These are phyloP conservation scores for Patella depressa DNA, from an alignment of 2,888 invertebrate genomes.

Conservation along the genomic window DNA sequence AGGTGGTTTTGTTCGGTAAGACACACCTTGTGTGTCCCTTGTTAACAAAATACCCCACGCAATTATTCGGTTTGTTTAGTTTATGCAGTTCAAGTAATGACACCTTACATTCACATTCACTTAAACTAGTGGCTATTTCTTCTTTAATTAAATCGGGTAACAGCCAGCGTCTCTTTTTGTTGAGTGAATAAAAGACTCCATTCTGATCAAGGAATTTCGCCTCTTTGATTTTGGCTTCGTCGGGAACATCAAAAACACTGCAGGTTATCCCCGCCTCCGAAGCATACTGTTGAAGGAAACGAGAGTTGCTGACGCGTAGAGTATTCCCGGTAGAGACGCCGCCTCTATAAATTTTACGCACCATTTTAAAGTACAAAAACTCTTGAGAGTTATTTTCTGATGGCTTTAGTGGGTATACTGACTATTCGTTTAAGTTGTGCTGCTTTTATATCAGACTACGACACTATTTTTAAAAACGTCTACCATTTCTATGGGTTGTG, in stretches of 20 bases:
- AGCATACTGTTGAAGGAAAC: neutral
- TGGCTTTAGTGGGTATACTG: no score
- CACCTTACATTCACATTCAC: neutral
- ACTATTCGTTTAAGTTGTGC: no score
- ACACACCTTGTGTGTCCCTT: neutral
- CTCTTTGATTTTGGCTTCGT: neutral
- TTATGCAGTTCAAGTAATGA: neutral
- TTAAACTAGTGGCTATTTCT: constrained; percentile 27
- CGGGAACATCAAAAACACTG: neutral
- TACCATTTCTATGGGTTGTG: no score
- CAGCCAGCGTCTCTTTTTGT: constrained; percentile 56
- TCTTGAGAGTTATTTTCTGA: no score
- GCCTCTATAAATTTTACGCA: neutral
- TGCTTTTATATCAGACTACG: no score
- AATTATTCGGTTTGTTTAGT: neutral
- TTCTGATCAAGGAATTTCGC: neutral
- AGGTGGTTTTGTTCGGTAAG: neutral
- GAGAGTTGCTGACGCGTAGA: neutral
- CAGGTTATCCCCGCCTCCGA: neutral
- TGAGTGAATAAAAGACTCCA: constrained; percentile 40
- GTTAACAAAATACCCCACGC: neutral
- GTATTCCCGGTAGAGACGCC: neutral
- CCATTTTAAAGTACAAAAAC: neutral
- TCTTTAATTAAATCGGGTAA: constrained; percentile 46
- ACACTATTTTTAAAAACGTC: no score